phyloP scores from a whole-genome alignment of 2,888 invertebrate genomes.

The Acheta domesticus region DNA sequence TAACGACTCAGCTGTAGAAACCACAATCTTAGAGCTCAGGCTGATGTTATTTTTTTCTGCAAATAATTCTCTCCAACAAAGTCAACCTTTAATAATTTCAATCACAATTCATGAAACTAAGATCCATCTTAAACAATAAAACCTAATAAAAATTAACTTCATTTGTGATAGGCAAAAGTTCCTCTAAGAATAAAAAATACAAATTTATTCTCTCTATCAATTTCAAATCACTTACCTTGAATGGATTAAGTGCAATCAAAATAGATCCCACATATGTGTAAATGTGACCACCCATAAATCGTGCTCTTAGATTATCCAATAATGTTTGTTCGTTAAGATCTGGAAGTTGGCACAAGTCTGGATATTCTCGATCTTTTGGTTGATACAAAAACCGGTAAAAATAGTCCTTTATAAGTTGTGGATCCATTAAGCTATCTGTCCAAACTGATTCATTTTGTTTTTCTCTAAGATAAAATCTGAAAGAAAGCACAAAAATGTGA shows the following conservation, averaged over 20 bases:
- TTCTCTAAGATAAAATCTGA: slow-evolving; percentile 82
- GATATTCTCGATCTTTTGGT: slow-evolving; percentile 89
- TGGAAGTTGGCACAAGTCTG: slow-evolving; percentile 91
- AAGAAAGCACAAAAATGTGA: slow-evolving; percentile 46
- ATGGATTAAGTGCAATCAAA: slow-evolving; percentile 89
- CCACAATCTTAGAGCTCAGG: neutral
- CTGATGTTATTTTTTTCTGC: neutral
- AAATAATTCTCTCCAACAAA: too few species aligned
- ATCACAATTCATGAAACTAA: too few species aligned
- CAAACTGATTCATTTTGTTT: slow-evolving; percentile 68
- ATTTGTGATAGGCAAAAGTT: too few species aligned
- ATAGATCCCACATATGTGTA: slow-evolving; percentile 96
- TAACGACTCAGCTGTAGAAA: too few species aligned
- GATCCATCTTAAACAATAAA: too few species aligned
- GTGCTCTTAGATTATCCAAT: slow-evolving; percentile 81
- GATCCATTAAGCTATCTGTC: slow-evolving; percentile 84
- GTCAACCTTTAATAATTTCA: too few species aligned
- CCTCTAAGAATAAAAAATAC: neutral
- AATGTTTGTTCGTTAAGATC: slow-evolving; percentile 92
- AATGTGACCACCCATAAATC: slow-evolving; percentile 88
- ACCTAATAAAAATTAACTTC: too few species aligned
- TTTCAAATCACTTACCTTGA: slow-evolving; percentile 53
- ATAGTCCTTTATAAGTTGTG: slow-evolving; percentile 88
- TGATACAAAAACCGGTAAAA: slow-evolving; percentile 88
- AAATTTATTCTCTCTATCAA: neutral